Conservation (phyloP, 2,797 vertebrate species). For the Pantherophis alleghaniensis region DNA sequence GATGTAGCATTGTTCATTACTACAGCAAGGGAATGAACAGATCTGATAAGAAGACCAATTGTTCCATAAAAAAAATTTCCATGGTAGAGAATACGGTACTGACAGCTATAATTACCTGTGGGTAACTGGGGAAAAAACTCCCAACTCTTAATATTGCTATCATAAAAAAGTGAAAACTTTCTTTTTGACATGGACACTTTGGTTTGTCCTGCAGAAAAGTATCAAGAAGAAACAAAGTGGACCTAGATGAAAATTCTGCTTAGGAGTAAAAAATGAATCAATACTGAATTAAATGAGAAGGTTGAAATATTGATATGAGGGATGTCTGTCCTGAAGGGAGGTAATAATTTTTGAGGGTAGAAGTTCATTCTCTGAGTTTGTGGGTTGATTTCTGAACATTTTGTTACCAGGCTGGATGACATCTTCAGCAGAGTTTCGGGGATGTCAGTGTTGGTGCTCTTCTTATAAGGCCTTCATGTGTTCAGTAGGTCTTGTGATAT, state of each 20-base stretch:
- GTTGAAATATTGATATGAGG: background rate
- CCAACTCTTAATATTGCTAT: constrained; percentile 49
- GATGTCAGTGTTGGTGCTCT: background rate
- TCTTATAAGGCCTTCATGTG: background rate
- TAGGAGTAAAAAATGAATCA: background rate
- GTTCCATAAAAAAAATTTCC: constrained; percentile 71
- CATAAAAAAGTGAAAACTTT: constrained; percentile 57
- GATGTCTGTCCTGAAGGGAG: background rate
- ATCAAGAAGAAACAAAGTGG: constrained; percentile 39
- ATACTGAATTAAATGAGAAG: background rate
- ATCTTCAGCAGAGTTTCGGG: background rate
- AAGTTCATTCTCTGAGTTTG: background rate
- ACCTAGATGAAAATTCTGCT: constrained; percentile 2
- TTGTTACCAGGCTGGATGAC: background rate
- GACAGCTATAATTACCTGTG: constrained; percentile 67
- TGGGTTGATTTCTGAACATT: background rate
- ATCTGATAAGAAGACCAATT: constrained; percentile 76
- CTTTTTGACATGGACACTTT: constrained; percentile 61
- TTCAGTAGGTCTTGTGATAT: background rate
- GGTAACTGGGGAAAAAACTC: constrained; percentile 62
- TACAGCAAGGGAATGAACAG: constrained; percentile 69
- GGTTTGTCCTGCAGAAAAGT: constrained; percentile 53
- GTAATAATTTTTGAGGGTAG: background rate
- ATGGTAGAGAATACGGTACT: constrained; percentile 68
- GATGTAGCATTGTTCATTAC: constrained; percentile 75